These are phyloP conservation scores for Graphium colonna DNA, from an alignment of 2,888 invertebrate genomes.

Conservation along the genomic window DNA sequence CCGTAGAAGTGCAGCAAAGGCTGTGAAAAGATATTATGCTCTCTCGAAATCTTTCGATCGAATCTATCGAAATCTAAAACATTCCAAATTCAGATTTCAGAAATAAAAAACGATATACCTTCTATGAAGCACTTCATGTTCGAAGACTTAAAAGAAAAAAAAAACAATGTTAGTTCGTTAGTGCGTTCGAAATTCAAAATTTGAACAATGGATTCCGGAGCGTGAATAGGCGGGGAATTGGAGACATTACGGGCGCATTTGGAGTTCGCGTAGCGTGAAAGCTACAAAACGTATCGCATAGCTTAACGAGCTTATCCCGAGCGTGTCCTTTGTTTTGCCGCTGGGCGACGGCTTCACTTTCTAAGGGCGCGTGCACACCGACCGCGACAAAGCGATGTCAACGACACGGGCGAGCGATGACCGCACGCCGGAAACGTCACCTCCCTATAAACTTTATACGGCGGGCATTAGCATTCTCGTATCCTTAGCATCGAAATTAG, in stretches of 20 bases:
- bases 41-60: no score
- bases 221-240: constrained; percentile 22
- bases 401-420: constrained; percentile 46
- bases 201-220: not conserved
- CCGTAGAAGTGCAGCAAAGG: no score
- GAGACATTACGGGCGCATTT: not conserved
- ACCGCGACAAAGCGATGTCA: constrained; percentile 64
- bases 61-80: no score
- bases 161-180: not conserved
- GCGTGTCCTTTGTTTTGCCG: constrained; percentile 7
- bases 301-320: constrained; percentile 3
- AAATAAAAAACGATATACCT: no score
- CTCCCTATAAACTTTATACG: constrained; percentile 19
- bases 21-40: no score
- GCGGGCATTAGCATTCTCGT: not conserved
- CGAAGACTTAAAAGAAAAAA: not conserved
- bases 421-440: constrained; percentile 34
- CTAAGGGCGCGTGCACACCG: constrained; percentile 14
- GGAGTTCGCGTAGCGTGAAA: constrained; percentile 1
- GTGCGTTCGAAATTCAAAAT: not conserved
- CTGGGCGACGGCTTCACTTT: constrained; percentile 7
- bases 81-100: no score
- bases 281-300: constrained; percentile 7
- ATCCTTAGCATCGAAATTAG: constrained; percentile 7
- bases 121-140: no score